Conservation (phyloP, 1,140 invertebrate genomes). For the Diorhabda elongata region DNA sequence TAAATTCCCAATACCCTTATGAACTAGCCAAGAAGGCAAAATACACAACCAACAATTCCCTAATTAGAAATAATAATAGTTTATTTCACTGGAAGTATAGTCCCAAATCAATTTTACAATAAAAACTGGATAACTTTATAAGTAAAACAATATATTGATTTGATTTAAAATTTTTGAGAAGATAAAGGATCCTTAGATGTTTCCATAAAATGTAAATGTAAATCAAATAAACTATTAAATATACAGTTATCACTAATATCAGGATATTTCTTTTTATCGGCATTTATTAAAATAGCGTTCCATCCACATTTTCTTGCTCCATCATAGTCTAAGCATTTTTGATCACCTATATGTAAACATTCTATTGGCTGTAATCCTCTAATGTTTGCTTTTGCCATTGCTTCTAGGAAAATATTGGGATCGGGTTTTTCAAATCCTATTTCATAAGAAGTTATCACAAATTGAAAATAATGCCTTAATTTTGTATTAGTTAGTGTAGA, state of each 20-base stretch:
- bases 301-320: constrained; percentile 72
- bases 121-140: no score
- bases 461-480: constrained; percentile 69
- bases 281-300: constrained; percentile 61
- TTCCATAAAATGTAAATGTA: constrained; percentile 25
- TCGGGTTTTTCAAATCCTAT: constrained; percentile 72
- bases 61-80: no score
- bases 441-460: constrained; percentile 73
- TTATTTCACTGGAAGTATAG: no score
- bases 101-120: no score
- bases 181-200: constrained; percentile 15
- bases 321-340: constrained; percentile 67
- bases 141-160: no score
- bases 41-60: no score
- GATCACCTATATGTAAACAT: constrained; percentile 80
- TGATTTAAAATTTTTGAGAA: constrained; percentile 16
- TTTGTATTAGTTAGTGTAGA: constrained; percentile 61
- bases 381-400: constrained; percentile 53
- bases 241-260: constrained; percentile 33
- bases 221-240: constrained; percentile 31
- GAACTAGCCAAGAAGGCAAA: no score
- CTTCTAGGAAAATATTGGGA: constrained; percentile 67
- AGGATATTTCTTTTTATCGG: constrained; percentile 33
- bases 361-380: constrained; percentile 52
- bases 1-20: no score